Percentiles rank a stretch among this genome's conserved stretches.
Conservation (phyloP, 2,797 vertebrate genomes). For the Pteropus rufus region DNA sequence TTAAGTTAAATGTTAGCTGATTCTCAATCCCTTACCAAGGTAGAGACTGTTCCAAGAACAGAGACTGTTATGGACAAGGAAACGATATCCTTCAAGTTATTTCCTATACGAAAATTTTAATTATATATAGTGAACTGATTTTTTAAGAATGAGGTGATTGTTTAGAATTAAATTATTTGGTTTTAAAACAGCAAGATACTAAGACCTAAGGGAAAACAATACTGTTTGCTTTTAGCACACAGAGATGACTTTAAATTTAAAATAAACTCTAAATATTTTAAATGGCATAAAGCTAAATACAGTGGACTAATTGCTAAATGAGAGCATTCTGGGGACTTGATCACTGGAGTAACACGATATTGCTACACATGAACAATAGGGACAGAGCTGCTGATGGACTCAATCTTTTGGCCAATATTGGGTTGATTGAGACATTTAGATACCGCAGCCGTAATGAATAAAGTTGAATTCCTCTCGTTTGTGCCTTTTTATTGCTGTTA, state of each 20-base stretch:
- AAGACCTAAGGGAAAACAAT: neutral
- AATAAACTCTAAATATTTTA: constrained; percentile 31
- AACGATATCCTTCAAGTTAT: neutral
- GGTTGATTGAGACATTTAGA: constrained; percentile 19
- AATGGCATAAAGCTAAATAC: neutral
- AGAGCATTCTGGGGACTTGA: neutral
- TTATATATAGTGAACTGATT: neutral
- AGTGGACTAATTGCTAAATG: neutral
- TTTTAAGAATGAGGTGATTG: constrained; percentile 38
- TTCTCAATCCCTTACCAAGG: constrained; percentile 19
- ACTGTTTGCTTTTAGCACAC: neutral
- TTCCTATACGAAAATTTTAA: constrained; percentile 22
- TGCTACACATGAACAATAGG: neutral
- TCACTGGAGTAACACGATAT: neutral
- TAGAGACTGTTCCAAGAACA: constrained; percentile 18
- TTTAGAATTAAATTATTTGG: constrained; percentile 27
- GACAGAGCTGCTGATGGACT: neutral
- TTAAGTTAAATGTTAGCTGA: constrained; percentile 21
- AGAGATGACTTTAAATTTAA: neutral
- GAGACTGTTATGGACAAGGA: constrained; percentile 1
- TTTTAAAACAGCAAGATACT: neutral
- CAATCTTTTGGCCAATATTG: neutral
- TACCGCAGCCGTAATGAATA: neutral
- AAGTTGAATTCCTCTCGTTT: constrained; percentile 41
- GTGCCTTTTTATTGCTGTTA: constrained; percentile 34